Conservation (phyloP, 2,888 invertebrate genomes). For the Fragum fragum region DNA sequence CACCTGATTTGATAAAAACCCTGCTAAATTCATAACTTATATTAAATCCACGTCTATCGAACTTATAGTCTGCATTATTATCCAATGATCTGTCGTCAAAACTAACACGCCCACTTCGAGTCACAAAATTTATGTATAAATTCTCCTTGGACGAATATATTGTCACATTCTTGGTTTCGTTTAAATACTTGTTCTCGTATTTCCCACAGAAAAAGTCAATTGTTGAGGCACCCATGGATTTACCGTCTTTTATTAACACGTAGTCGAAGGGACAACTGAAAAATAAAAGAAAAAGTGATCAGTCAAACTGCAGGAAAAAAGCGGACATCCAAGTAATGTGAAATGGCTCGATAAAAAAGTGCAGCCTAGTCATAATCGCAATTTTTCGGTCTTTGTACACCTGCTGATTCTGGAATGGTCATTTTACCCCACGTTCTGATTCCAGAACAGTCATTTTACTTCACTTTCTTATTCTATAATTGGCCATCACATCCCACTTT, state of each 20-base stretch:
- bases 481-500: too few relatives aligned
- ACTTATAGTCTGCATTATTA: constrained; percentile 79
- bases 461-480: too few relatives aligned
- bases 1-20: constrained; percentile 99
- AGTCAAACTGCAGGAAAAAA: too few relatives aligned
- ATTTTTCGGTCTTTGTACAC: too few relatives aligned
- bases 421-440: too few relatives aligned
- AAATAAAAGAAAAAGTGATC: not conserved
- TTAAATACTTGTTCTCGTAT: constrained; percentile 88
- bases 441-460: too few relatives aligned
- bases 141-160: constrained; percentile 96
- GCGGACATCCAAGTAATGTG: too few relatives aligned
- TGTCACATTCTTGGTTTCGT: constrained; percentile 92
- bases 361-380: too few relatives aligned
- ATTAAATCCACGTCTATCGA: constrained; percentile 98
- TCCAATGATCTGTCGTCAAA: constrained; percentile 77
- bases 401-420: too few relatives aligned
- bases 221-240: constrained; percentile 94
- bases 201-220: constrained; percentile 99
- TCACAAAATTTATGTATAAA: constrained; percentile 96
- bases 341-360: too few relatives aligned
- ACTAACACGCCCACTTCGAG: constrained; percentile 92
- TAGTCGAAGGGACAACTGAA: constrained; percentile 99
- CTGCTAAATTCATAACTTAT: constrained; percentile 99
- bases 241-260: constrained; percentile 98